phyloP scores from a whole-genome alignment of 1,140 invertebrate genomes.

The Apis florea region DNA sequence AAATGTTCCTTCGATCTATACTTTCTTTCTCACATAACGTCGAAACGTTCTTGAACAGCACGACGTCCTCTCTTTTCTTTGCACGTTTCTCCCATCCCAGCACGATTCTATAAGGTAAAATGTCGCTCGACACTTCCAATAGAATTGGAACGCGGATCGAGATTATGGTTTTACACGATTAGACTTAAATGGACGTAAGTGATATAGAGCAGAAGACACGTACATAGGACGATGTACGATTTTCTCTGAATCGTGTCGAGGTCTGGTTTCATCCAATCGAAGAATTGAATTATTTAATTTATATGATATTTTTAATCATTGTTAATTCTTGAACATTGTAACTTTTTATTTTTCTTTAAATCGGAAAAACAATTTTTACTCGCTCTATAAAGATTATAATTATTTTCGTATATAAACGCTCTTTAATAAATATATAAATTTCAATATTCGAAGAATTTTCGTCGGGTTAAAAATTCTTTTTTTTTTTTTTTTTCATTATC shows the following conservation, averaged over 20 bases:
- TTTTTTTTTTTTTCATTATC: background rate
- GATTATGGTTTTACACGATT: slow-evolving; percentile 27
- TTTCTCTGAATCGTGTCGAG: background rate
- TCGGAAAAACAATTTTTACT: no score
- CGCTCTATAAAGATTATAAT: background rate
- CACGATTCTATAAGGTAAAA: slow-evolving; percentile 53
- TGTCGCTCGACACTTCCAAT: slow-evolving; percentile 45
- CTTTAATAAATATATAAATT: background rate
- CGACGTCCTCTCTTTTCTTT: slow-evolving; percentile 8
- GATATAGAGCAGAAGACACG: background rate
- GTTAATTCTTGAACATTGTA: no score
- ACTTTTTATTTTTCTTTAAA: no score
- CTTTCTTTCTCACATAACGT: slow-evolving; percentile 46
- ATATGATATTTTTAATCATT: no score
- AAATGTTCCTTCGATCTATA: slow-evolving; percentile 53
- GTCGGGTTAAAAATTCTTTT: background rate
- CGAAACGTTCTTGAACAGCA: slow-evolving; percentile 40
- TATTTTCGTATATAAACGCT: background rate
- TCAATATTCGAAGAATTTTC: background rate
- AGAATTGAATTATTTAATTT: background rate
- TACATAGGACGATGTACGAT: background rate
- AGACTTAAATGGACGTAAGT: slow-evolving; percentile 17
- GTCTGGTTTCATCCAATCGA: background rate
- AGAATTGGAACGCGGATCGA: slow-evolving; percentile 47
- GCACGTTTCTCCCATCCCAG: background rate